These are phyloP conservation scores for Psephotus haematonotus DNA, from an alignment of 2,113 vertebrate species.

Conservation along the genomic window DNA sequence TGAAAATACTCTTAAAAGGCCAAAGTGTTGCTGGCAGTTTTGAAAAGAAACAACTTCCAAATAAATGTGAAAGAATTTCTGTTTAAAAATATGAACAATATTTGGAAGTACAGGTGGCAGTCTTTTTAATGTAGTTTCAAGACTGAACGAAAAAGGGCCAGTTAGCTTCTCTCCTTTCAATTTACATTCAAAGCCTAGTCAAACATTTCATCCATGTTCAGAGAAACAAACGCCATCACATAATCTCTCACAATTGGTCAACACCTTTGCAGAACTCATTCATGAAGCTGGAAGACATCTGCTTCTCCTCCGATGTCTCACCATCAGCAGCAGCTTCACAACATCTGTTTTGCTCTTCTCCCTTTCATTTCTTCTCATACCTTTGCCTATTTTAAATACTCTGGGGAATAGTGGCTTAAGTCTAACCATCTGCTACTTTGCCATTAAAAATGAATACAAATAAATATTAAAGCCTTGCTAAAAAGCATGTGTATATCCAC, in stretches of 20 bases:
- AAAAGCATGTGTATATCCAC: not conserved
- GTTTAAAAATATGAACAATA: not conserved
- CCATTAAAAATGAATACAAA: slow-evolving; percentile 9
- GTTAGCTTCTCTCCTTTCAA: slow-evolving; percentile 4
- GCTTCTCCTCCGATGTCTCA: not conserved
- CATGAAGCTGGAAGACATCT: not conserved
- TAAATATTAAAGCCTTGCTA: not conserved
- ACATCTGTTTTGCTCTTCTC: slow-evolving; percentile 22
- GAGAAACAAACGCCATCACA: not conserved
- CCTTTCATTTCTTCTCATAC: not conserved
- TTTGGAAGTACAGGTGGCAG: not conserved
- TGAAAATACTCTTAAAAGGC: not conserved
- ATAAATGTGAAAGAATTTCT: not conserved
- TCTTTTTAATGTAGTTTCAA: not conserved
- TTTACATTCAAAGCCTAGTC: slow-evolving; percentile 23
- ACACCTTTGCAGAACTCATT: not conserved
- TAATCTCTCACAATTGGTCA: not conserved
- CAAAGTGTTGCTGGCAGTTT: not conserved
- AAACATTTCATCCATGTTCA: slow-evolving; percentile 48
- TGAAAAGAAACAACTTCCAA: not conserved
- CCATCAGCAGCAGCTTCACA: not conserved
- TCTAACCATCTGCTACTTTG: slow-evolving; percentile 32
- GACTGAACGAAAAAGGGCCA: not conserved
- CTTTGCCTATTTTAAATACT: slow-evolving; percentile 13
- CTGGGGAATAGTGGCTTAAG: not conserved